A percentile compares a stretch with the other conserved stretches of the same genome.
These are phyloP conservation scores for Leptopilina clavipes DNA, from an alignment of 1,140 invertebrate genomes.

Conservation along the genomic window DNA sequence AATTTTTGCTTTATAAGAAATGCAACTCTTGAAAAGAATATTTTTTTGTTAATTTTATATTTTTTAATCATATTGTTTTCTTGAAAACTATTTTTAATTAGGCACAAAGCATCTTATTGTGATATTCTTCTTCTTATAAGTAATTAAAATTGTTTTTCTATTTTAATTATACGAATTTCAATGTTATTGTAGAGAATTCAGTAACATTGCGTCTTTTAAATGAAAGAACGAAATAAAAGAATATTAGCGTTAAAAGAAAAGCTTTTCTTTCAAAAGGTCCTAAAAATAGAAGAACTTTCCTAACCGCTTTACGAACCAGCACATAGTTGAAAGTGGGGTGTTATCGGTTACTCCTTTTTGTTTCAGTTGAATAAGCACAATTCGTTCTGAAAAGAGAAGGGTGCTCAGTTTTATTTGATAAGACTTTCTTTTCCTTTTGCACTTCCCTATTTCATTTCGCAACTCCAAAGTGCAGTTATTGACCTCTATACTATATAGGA, in stretches of 20 bases:
- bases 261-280: constrained; percentile 11
- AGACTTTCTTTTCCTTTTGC: constrained; percentile 23
- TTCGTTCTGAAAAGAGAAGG: constrained; percentile 25
- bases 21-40: too few species aligned
- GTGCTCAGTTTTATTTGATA: constrained; percentile 27
- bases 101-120: too few species aligned
- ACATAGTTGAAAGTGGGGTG: constrained; percentile 21
- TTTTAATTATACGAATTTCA: neutral
- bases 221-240: neutral
- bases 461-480: constrained; percentile 25
- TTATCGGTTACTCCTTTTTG: constrained; percentile 33
- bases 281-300: neutral
- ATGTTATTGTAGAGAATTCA: neutral
- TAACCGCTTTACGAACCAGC: constrained; percentile 11
- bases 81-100: too few species aligned
- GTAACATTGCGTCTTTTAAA: neutral
- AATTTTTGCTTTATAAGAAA: too few species aligned
- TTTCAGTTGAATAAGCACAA: constrained; percentile 29
- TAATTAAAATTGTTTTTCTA: too few species aligned
- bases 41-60: too few species aligned
- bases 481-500: constrained; percentile 3
- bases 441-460: constrained; percentile 16
- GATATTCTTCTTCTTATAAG: too few species aligned
- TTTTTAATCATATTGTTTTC: too few species aligned
- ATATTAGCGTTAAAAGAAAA: constrained; percentile 7